phyloP scores from a whole-genome alignment of 2,888 invertebrate genomes.

The Parnassius apollo region DNA sequence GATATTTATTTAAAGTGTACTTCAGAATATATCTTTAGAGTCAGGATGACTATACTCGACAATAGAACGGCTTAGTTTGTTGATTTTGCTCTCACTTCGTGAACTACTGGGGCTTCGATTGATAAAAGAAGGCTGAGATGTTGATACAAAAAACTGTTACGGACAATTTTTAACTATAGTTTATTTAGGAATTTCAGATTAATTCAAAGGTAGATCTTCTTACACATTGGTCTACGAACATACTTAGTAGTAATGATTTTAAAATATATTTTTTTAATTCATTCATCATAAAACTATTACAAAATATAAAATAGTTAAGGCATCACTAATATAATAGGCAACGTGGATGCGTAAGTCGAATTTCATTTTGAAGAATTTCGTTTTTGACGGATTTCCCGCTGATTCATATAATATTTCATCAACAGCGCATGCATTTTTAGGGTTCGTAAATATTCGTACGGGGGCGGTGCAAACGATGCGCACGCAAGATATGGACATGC shows the following conservation, averaged over 20 bases:
- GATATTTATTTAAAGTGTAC: constrained; percentile 14
- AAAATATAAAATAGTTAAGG: too few species aligned
- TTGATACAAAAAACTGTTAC: too few species aligned
- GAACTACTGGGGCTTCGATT: constrained; percentile 4
- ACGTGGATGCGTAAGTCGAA: not conserved
- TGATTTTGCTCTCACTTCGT: constrained; percentile 13
- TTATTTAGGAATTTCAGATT: too few species aligned
- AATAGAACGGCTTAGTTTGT: constrained; percentile 18
- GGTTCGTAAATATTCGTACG: constrained; percentile 37
- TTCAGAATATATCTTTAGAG: not conserved
- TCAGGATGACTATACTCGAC: constrained; percentile 4
- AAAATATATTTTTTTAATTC: too few species aligned
- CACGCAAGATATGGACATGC: constrained; percentile 48
- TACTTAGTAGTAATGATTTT: too few species aligned
- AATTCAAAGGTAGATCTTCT: too few species aligned
- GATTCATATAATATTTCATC: constrained; percentile 49
- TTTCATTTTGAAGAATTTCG: constrained; percentile 18
- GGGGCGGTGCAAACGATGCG: constrained; percentile 40
- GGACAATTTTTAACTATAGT: too few species aligned
- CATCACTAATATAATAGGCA: not conserved
- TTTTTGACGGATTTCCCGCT: constrained; percentile 44
- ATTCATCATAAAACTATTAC: too few species aligned
- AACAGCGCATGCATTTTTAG: constrained; percentile 31
- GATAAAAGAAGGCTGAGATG: not conserved
- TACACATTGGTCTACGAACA: too few species aligned